phyloP scores from a whole-genome alignment of 2,888 invertebrate genomes.

The Thymelicus lineola region DNA sequence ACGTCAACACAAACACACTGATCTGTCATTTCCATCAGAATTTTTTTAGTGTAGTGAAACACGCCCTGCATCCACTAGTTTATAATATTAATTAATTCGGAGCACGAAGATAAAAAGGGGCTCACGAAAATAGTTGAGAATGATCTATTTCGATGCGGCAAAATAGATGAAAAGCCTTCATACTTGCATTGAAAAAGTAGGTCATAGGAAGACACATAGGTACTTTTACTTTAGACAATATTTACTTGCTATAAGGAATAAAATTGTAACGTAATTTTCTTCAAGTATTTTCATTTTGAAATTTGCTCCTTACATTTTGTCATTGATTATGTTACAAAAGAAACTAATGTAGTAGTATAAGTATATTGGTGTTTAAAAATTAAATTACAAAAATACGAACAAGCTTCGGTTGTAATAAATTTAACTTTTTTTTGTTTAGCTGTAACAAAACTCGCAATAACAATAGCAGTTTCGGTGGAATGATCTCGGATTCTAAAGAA shows the following conservation, averaged over 20 bases:
- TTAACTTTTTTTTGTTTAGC: slow-evolving; percentile 19
- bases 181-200: slow-evolving; percentile 1
- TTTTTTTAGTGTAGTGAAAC: too few species aligned
- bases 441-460: slow-evolving; percentile 25
- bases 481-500: slow-evolving; percentile 62
- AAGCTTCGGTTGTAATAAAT: slow-evolving; percentile 18
- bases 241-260: background rate
- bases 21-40: too few species aligned
- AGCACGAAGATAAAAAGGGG: background rate
- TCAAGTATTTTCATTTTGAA: too few species aligned
- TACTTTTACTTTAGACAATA: background rate
- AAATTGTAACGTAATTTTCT: background rate
- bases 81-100: background rate
- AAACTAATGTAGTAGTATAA: too few species aligned
- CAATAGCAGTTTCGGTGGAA: slow-evolving; percentile 45
- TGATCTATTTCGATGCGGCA: slow-evolving; percentile 3
- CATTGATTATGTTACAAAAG: too few species aligned
- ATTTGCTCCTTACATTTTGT: too few species aligned
- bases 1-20: too few species aligned
- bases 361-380: too few species aligned
- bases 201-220: background rate
- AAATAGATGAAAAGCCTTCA: slow-evolving; percentile 1
- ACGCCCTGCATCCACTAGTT: too few species aligned
- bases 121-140: background rate
- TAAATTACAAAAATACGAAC: background rate